phyloP scores from a whole-genome alignment of 2,888 invertebrate genomes.

The Harpalus rufipes region DNA sequence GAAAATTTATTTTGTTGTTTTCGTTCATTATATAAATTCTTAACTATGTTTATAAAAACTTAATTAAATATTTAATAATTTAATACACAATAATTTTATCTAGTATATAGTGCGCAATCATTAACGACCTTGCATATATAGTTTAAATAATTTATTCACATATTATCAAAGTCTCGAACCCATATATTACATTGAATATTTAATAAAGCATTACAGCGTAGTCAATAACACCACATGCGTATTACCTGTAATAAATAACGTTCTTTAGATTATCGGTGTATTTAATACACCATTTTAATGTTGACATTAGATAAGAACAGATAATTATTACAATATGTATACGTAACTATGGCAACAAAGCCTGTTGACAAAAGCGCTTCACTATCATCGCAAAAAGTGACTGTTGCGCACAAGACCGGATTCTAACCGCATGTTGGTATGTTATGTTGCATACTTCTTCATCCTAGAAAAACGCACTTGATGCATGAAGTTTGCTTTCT shows the following conservation, averaged over 20 bases:
- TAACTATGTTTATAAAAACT: background rate
- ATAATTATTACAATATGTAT: constrained; percentile 39
- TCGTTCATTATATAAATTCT: no score
- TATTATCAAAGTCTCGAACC: constrained; percentile 28
- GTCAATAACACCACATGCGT: constrained; percentile 29
- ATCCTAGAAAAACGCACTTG: constrained; percentile 2
- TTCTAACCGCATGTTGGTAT: constrained; percentile 20
- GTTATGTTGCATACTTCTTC: background rate
- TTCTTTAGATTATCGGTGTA: constrained; percentile 25
- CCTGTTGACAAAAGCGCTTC: constrained; percentile 35
- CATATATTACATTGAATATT: constrained; percentile 38
- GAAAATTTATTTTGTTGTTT: no score
- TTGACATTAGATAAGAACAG: constrained; percentile 26
- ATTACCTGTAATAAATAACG: constrained; percentile 25
- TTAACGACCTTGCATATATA: constrained; percentile 16
- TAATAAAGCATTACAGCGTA: constrained; percentile 12
- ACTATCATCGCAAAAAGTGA: constrained; percentile 43
- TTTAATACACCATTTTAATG: constrained; percentile 24
- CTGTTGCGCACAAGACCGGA: constrained; percentile 26
- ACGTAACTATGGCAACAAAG: constrained; percentile 34
- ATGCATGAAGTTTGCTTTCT: constrained; percentile 21
- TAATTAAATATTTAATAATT: constrained; percentile 31
- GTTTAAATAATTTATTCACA: constrained; percentile 32
- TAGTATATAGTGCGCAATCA: background rate
- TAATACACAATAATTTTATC: constrained; percentile 8